Percentiles rank a stretch among this genome's conserved stretches.
Evolutionary conservation across 2,888 invertebrate species (phyloP).

Genomic region (Agelastica alni): DNA sequence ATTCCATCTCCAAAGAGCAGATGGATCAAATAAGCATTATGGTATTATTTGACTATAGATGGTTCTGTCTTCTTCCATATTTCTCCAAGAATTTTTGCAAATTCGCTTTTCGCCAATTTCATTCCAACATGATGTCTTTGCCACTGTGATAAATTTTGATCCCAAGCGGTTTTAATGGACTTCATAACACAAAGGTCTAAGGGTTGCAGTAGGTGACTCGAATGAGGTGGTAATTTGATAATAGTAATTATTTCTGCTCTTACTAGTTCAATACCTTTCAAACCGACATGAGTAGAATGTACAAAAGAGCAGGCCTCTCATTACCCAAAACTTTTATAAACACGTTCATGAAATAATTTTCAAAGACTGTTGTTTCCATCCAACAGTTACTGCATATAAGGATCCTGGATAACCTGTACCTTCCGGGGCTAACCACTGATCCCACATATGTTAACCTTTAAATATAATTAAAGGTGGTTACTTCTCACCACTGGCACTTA

Average conservation of each 20-base stretch:
- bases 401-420: slow-evolving; percentile 9
- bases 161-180: slow-evolving; percentile 4
- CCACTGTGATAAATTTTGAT: slow-evolving; percentile 3
- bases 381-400: neutral
- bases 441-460: slow-evolving; percentile 10
- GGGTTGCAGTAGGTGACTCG: slow-evolving; percentile 7
- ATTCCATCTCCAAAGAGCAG: slow-evolving; percentile 4
- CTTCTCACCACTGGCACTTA: slow-evolving; percentile 2
- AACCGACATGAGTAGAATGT: slow-evolving; percentile 1
- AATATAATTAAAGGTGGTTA: slow-evolving; percentile 9
- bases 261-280: slow-evolving; percentile 9
- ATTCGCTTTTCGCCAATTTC: slow-evolving; percentile 1
- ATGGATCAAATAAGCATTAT: slow-evolving; percentile 7
- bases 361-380: slow-evolving; percentile 11
- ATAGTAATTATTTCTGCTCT: slow-evolving; percentile 12
- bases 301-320: neutral
- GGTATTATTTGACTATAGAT: slow-evolving; percentile 1
- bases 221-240: slow-evolving; percentile 3
- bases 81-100: slow-evolving; percentile 4
- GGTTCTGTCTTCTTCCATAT: neutral
- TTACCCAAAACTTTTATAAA: slow-evolving; percentile 2
- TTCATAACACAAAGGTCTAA: slow-evolving; percentile 10
- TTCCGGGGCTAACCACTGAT: slow-evolving; percentile 10
- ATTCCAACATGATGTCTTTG: slow-evolving; percentile 9
- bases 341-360: slow-evolving; percentile 11